phyloP scores from a whole-genome alignment of 2,888 invertebrate species.

The Nebria brevicollis region DNA sequence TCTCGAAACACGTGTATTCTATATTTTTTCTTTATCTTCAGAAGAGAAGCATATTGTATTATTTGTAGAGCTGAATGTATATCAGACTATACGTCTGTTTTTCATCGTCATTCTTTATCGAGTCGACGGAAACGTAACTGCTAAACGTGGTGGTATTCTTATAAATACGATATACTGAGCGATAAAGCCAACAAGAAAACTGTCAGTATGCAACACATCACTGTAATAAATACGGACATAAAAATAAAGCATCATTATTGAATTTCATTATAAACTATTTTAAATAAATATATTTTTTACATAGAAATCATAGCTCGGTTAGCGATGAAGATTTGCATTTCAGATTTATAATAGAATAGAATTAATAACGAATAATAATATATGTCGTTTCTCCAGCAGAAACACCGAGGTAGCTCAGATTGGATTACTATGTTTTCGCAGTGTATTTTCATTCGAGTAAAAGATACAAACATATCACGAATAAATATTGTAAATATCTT shows the following conservation, averaged over 20 bases:
- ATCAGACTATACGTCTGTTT: neutral
- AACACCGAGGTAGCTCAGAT: too few species aligned
- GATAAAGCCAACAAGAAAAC: neutral
- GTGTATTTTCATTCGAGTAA: too few species aligned
- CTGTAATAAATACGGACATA: neutral
- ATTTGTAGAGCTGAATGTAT: too few species aligned
- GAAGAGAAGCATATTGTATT: neutral
- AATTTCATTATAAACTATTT: neutral
- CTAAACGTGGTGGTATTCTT: slow-evolving; percentile 5
- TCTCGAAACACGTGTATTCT: neutral
- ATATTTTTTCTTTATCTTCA: neutral
- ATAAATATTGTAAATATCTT: too few species aligned
- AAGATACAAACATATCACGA: too few species aligned
- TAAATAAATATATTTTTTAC: neutral
- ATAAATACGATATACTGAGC: neutral
- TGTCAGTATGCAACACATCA: slow-evolving; percentile 5
- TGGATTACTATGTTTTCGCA: too few species aligned
- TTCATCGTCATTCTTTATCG: neutral
- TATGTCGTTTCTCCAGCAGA: too few species aligned
- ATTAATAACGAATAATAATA: too few species aligned
- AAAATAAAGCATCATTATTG: too few species aligned
- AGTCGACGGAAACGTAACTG: neutral
- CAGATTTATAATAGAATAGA: too few species aligned
- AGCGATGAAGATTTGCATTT: too few species aligned
- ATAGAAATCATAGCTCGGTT: too few species aligned